Percentiles rank a stretch among this genome's conserved stretches.
Evolutionary conservation across 2,888 invertebrate genomes (phyloP).

Genomic region (Lysandra bellargus): DNA sequence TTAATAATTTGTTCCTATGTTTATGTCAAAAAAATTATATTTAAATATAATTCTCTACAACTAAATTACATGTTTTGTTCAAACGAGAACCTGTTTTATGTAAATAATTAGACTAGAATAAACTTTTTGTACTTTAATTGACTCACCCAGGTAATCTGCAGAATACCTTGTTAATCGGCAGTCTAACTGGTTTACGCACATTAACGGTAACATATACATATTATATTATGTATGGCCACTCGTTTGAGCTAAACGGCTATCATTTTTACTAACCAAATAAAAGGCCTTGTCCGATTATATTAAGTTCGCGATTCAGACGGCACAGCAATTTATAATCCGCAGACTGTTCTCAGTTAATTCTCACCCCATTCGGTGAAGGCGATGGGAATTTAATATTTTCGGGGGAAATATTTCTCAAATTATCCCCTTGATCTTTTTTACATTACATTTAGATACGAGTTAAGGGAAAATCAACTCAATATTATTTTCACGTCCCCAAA

Average conservation of each 20-base stretch:
- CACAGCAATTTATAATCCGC: neutral
- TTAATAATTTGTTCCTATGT: too few species aligned
- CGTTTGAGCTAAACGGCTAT: neutral
- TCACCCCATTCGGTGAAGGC: neutral
- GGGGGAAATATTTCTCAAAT: constrained; percentile 1
- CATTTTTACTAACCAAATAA: neutral
- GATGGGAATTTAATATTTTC: constrained; percentile 13
- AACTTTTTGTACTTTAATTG: too few species aligned
- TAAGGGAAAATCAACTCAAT: neutral
- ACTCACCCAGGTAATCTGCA: too few species aligned
- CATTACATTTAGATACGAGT: constrained; percentile 6
- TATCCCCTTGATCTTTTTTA: neutral
- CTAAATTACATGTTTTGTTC: too few species aligned
- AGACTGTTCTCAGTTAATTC: neutral
- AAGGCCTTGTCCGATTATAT: neutral
- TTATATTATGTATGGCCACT: too few species aligned
- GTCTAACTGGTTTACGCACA: too few species aligned
- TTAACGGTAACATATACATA: too few species aligned
- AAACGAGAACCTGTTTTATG: too few species aligned
- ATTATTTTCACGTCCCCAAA: constrained; percentile 1
- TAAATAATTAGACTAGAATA: too few species aligned
- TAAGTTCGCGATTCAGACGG: neutral
- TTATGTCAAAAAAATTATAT: too few species aligned
- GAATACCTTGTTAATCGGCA: too few species aligned
- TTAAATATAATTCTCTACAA: too few species aligned